Conservation (phyloP, 2,797 vertebrate genomes). For the Arremon aurantiirostris region DNA sequence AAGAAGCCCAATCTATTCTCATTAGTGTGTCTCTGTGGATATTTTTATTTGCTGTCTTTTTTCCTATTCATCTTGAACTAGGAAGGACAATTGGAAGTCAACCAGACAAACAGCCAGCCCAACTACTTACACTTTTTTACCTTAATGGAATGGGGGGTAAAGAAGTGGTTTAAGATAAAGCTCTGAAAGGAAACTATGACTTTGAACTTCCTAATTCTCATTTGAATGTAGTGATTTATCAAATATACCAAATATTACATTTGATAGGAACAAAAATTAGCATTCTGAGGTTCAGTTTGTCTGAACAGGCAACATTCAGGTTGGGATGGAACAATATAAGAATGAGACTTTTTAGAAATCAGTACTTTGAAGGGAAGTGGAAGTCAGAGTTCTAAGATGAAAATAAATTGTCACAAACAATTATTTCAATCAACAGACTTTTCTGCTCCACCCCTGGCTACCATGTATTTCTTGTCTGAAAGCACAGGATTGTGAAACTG, state of each 20-base stretch:
- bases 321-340: not conserved
- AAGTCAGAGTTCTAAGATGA: not conserved
- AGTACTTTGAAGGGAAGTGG: not conserved
- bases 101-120: not conserved
- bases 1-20: not conserved
- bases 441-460: not conserved
- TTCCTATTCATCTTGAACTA: not conserved
- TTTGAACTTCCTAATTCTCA: not conserved
- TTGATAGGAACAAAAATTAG: not conserved
- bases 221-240: not conserved
- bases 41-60: not conserved
- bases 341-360: not conserved
- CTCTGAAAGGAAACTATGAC: not conserved
- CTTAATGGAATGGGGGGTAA: rapidly evolving
- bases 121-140: not conserved
- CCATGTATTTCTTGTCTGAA: not conserved
- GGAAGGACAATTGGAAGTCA: not conserved
- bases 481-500: not conserved
- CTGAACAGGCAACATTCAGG: not conserved
- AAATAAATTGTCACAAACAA: not conserved
- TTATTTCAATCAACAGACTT: not conserved
- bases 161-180: not conserved
- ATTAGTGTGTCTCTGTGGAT: not conserved
- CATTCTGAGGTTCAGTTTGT: not conserved
- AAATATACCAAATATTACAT: not conserved